Conservation (phyloP, 2,888 invertebrate genomes). For the Diarsia rubi region DNA sequence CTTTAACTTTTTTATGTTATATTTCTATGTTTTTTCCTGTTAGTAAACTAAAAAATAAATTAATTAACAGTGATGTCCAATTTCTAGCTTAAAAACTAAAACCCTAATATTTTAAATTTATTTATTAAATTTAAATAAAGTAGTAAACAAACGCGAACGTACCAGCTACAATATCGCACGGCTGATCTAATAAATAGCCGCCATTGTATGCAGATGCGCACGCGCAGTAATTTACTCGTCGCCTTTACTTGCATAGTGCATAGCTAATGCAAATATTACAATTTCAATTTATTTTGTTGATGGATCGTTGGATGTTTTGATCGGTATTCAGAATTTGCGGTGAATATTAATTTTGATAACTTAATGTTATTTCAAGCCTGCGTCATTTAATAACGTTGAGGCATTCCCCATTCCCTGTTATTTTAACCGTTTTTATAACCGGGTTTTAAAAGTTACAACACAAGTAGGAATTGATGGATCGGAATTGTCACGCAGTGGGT, state of each 20-base stretch:
- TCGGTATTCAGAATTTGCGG: conserved; percentile 6
- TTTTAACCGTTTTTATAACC: too few relatives aligned
- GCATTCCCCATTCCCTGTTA: too few relatives aligned
- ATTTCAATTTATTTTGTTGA: conserved; percentile 58
- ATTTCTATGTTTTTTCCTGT: too few relatives aligned
- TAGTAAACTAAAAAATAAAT: too few relatives aligned
- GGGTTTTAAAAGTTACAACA: too few relatives aligned
- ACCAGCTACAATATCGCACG: conserved; percentile 29
- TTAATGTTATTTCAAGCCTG: too few relatives aligned
- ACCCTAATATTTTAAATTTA: neutral
- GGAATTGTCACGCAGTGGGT: too few relatives aligned
- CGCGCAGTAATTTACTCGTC: conserved; percentile 50
- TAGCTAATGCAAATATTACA: conserved; percentile 72
- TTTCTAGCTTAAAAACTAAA: neutral
- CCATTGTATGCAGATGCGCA: conserved; percentile 78
- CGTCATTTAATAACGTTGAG: too few relatives aligned
- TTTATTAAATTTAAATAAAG: conserved; percentile 22
- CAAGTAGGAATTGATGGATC: too few relatives aligned
- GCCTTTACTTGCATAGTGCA: conserved; percentile 76
- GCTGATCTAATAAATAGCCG: conserved; percentile 69
- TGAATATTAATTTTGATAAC: neutral
- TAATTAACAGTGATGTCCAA: neutral
- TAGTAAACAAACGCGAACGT: conserved; percentile 23
- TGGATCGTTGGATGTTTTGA: conserved; percentile 45
- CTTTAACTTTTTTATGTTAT: too few relatives aligned